These are phyloP conservation scores for Cataglyphis albicans DNA, from an alignment of 2,888 invertebrate genomes.

Conservation along the genomic window DNA sequence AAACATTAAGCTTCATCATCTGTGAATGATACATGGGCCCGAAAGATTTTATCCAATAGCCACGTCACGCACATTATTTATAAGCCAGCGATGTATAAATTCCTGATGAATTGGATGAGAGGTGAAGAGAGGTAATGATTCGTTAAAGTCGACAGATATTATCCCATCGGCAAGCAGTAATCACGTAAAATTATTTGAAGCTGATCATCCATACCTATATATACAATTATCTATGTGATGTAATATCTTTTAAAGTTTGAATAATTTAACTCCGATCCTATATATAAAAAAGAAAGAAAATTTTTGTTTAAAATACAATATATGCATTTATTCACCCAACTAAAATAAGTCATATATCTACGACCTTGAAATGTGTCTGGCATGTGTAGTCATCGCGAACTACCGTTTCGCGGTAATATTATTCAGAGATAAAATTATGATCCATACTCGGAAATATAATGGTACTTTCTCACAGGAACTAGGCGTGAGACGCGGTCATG, in stretches of 20 bases:
- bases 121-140: not conserved
- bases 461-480: slow-evolving; percentile 6
- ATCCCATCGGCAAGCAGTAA: not conserved
- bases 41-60: not conserved
- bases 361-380: slow-evolving; percentile 13
- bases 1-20: not conserved
- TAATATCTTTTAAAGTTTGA: not conserved
- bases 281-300: not conserved
- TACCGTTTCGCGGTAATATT: slow-evolving; percentile 40
- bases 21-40: not conserved
- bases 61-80: not conserved
- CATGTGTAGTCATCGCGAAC: slow-evolving; percentile 1
- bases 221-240: not conserved
- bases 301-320: not conserved
- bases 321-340: not conserved
- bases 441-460: slow-evolving; percentile 40
- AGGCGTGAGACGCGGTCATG: slow-evolving; percentile 41
- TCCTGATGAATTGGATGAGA: not conserved
- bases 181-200: not conserved
- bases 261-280: not conserved
- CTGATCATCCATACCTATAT: not conserved
- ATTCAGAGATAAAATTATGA: slow-evolving; percentile 50
- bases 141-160: not conserved
- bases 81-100: not conserved
- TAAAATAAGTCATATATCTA: slow-evolving; percentile 9